Base-by-base conservation (phyloP, 2,888 invertebrate species). In the Sipha maydis region DNA sequence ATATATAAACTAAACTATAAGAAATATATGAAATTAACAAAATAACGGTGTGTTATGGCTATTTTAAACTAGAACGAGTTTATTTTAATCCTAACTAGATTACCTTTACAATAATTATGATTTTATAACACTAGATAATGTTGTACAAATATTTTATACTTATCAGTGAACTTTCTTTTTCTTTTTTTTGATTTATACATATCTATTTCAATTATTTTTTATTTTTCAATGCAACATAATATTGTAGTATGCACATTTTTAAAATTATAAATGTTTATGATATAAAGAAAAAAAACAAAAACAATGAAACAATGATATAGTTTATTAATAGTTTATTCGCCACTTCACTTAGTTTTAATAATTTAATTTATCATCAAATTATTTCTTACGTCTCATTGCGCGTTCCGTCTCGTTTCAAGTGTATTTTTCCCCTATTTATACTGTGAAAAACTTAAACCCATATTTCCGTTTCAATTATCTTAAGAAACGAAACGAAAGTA, bases 401-500 rank as follows among this genome's bases (percentile, higher is more conserved):
- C 38, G 8, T 48, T 85, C 80, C 56, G 54, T 89, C 82, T 54
- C 78, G 69, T 83, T 85, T 61, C 61, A 34, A 83, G 48, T 73
- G 71, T 69, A 83, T 83, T 85, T 86, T 79, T 86, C 80, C 77
- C 69, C 71, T 75, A 67, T 61, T 79, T 31, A n/a, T 89, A 56
- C 73, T 25, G 69, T 71, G 82, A 80, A 82, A 80, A 82, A 77
- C 79, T 85, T 82, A 89, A 85, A 71, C 73, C 61, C 85, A 85
- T 89, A 85, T 89, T 89, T 85, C 38, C 75, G 31, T 69, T 85
- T 85, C 77, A 77, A 67, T 77, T 77, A 77, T 85, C 17, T 31
- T 41, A 19, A 76, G 61, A 84, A 61, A 76, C 38, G 61, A 75
- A 48, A 77, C 17, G 8, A 77, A 77, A 41, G 41, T 69, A 31